phyloP scores from a whole-genome alignment of 2,797 vertebrate genomes.

The Pogonophryne albipinna region DNA sequence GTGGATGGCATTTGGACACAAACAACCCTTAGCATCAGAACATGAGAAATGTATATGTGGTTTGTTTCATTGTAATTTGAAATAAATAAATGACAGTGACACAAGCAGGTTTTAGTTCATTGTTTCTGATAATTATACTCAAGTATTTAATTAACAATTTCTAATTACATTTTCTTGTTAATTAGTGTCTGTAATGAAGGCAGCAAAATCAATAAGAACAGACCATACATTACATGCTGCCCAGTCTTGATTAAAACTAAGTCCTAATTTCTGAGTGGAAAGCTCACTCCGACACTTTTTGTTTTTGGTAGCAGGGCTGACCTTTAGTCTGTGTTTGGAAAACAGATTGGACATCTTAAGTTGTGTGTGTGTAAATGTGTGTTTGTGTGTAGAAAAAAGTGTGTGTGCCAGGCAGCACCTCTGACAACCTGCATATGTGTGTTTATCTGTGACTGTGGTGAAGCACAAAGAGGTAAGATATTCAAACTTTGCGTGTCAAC shows the following conservation, averaged over 20 bases:
- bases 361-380: constrained; percentile 9
- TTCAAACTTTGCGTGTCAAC: constrained; percentile 31
- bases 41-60: neutral
- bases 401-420: neutral
- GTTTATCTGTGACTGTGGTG: constrained; percentile 15
- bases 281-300: constrained; percentile 29
- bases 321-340: constrained; percentile 61
- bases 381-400: neutral
- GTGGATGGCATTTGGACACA: neutral
- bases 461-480: constrained; percentile 23
- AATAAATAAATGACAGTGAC: too few relatives aligned
- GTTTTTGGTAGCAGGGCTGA: constrained; percentile 34
- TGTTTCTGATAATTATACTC: neutral
- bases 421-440: constrained; percentile 23
- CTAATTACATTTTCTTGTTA: too few relatives aligned
- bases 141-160: neutral
- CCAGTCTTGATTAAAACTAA: constrained; percentile 2
- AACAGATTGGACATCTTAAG: constrained; percentile 56
- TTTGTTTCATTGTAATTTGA: too few relatives aligned
- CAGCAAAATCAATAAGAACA: neutral
- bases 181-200: neutral
- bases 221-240: neutral
- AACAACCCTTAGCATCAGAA: neutral
- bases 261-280: constrained; percentile 44
- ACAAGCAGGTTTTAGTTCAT: too few relatives aligned